Conservation (phyloP, 1,140 invertebrate species). For the Trichomalopsis sarcophagae region DNA sequence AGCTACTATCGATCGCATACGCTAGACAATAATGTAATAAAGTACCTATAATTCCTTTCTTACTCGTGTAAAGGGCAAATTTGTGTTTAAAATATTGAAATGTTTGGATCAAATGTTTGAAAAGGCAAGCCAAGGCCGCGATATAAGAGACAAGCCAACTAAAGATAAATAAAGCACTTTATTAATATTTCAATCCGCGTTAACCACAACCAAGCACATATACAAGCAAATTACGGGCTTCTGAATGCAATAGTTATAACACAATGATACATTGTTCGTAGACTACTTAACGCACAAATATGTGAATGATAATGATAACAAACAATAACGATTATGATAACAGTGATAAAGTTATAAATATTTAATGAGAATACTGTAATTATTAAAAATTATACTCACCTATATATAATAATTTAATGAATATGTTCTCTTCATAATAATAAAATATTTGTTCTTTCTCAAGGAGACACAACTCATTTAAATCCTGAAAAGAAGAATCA, state of each 20-base stretch:
- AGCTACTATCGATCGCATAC: too few relatives aligned
- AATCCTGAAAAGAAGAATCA: too few relatives aligned
- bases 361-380: too few relatives aligned
- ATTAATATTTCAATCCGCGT: constrained; percentile 75
- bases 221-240: constrained; percentile 74
- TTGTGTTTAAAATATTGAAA: background rate
- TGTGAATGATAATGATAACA: background rate
- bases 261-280: background rate
- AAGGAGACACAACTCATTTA: too few relatives aligned
- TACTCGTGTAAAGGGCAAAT: background rate
- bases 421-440: too few relatives aligned
- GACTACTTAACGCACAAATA: background rate
- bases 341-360: background rate
- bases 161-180: constrained; percentile 74
- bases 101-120: background rate
- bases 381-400: too few relatives aligned
- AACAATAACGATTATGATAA: background rate
- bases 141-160: constrained; percentile 74
- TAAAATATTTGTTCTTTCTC: too few relatives aligned
- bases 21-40: background rate
- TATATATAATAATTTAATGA: too few relatives aligned
- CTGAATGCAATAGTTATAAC: constrained; percentile 52
- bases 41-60: background rate
- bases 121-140: constrained; percentile 75
- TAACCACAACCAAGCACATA: constrained; percentile 76